These are phyloP conservation scores for Tigriopus japonicus DNA, from an alignment of 1,140 invertebrate genomes.

Conservation along the genomic window DNA sequence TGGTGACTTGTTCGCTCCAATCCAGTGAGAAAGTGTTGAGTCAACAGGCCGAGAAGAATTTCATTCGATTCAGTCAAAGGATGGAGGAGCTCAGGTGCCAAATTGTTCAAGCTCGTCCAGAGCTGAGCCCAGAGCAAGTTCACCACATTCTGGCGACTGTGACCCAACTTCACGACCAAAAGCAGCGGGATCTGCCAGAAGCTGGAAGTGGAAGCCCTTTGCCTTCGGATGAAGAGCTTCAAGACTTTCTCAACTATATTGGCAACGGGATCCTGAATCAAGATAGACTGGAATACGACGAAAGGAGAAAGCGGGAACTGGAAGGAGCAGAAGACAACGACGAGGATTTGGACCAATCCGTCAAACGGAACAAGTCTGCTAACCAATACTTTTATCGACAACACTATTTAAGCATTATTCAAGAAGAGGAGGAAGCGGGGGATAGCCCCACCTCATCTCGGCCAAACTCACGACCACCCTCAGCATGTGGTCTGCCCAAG, in stretches of 20 bases:
- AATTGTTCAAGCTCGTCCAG: no score
- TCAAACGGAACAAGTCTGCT: background rate
- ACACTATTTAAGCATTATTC: constrained; percentile 10
- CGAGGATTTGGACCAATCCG: background rate
- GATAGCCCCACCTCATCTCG: background rate
- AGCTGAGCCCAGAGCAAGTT: no score
- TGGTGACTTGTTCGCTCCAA: no score
- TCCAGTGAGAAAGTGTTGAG: no score
- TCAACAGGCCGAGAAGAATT: no score
- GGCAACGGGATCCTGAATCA: background rate
- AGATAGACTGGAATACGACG: background rate
- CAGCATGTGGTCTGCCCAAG: background rate
- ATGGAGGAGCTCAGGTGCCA: no score
- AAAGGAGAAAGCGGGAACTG: background rate
- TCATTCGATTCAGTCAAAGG: no score
- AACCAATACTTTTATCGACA: constrained; percentile 7
- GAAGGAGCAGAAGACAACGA: no score
- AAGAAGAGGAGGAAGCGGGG: constrained; percentile 4
- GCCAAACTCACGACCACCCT: background rate
- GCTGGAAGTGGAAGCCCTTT: background rate
- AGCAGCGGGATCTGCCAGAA: no score
- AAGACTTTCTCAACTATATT: background rate
- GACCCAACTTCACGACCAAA: no score
- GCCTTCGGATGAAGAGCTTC: background rate
- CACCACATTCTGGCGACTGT: no score